These are phyloP conservation scores for Pangasianodon hypophthalmus DNA, from an alignment of 2,113 vertebrate species.

Conservation along the genomic window DNA sequence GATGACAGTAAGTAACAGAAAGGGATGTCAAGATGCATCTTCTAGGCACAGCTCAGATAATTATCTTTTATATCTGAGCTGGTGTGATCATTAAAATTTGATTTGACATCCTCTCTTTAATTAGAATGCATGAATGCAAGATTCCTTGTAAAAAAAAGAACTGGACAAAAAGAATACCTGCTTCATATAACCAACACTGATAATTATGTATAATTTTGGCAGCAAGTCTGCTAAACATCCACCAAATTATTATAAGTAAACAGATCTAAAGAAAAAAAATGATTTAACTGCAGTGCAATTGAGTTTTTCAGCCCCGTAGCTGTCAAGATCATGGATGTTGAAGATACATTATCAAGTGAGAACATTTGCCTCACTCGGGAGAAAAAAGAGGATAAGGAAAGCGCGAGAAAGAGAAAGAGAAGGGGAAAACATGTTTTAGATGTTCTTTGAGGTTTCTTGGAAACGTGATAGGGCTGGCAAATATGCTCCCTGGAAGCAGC, in stretches of 20 bases:
- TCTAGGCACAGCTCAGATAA: not conserved
- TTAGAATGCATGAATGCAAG: not conserved
- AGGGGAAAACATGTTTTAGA: conserved; percentile 56
- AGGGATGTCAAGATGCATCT: not conserved
- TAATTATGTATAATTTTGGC: not conserved
- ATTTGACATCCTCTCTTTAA: not conserved
- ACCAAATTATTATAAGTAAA: conserved; percentile 7
- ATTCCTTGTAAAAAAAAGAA: not conserved
- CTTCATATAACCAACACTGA: not conserved
- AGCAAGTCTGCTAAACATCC: not conserved
- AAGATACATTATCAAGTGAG: conserved; percentile 22
- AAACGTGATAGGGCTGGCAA: conserved; percentile 59
- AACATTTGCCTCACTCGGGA: conserved; percentile 10
- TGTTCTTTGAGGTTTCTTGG: conserved; percentile 59
- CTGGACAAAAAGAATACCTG: not conserved
- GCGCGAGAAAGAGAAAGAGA: conserved; percentile 13
- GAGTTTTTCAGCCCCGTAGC: conserved; percentile 5
- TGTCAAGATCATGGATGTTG: conserved; percentile 40
- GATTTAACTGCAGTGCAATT: conserved; percentile 3
- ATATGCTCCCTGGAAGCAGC: conserved; percentile 50
- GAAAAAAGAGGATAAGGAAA: conserved; percentile 16
- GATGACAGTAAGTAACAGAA: not conserved
- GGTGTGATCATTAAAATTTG: not conserved
- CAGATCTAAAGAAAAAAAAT: conserved; percentile 22
- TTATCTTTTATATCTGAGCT: not conserved